Base-by-base conservation (phyloP, 1,140 invertebrate species). In the Chelonus insularis region DNA sequence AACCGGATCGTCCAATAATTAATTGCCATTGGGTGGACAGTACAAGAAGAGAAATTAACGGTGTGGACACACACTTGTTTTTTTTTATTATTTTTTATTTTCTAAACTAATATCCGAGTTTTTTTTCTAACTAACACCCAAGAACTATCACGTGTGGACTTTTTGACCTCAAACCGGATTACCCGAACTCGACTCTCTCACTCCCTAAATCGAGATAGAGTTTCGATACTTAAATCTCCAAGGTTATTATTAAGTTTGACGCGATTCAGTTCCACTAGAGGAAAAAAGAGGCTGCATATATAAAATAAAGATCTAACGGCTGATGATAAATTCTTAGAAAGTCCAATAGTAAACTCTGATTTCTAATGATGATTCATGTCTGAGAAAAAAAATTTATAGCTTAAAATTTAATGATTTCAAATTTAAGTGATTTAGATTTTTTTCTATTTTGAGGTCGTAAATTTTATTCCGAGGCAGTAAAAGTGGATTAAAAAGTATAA, bases 1-100 rank as follows among this genome's bases (percentile, higher is more conserved):
- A 58, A 63, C 47, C 56, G 61, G 61, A 63, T 58, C 56, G 61
- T 29, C 57, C 54, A 29, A 55, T 57, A 63, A 63, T 63, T 63
- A 63, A 63, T 63, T 58, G 61, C 61, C 56, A 63, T 45, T 58
- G 56, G 55, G 55, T 50, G 60, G 45, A 47, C 52, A 57, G 25
- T 37, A 54, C 41, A 34, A 16, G 34, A 54, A 57, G 56, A 51
- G 56, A 63, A 54, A 58, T 58, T 55, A 55, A 55, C 52, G 52
- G 52, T 39, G 32, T 23, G 52, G 52, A 55, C 52, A 55, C 16
- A 14, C 12, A 51, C 29, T 51, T 18, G 6, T 16, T 21, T 8
- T 50, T 18, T 1, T 25, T 18, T 50, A 18, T 45, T 36, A 20
- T 9, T 36, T 36, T 36, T 54, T 20, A 36, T 12, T 25, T 18